phyloP scores from a whole-genome alignment of 2,888 invertebrate genomes.

The Sympetrum striolatum region DNA sequence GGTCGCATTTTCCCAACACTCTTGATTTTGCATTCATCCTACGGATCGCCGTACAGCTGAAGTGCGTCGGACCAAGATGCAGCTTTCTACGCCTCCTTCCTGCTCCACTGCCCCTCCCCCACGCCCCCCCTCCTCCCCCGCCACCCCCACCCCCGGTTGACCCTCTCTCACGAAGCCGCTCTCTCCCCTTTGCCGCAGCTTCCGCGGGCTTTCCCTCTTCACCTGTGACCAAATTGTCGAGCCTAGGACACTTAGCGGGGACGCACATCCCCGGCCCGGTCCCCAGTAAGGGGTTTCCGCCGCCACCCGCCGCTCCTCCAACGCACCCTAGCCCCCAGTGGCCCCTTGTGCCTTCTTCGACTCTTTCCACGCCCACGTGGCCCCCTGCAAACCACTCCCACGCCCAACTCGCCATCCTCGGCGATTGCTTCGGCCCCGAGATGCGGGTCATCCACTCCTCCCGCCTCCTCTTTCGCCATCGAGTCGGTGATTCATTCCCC shows the following conservation, averaged over 20 bases:
- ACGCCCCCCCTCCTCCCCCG: neutral
- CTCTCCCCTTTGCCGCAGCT: neutral
- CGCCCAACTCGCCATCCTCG: neutral
- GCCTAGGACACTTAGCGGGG: constrained; percentile 31
- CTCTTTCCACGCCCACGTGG: constrained; percentile 22
- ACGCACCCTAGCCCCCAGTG: neutral
- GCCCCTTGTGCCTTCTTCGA: neutral
- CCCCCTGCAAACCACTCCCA: neutral
- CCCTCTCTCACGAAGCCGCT: neutral
- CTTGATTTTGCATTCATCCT: neutral
- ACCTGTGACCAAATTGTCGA: constrained; percentile 36
- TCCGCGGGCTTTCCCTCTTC: neutral
- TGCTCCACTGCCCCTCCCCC: neutral
- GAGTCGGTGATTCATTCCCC: neutral
- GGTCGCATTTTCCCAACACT: neutral
- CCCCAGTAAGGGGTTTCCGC: constrained; percentile 8
- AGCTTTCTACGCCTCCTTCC: neutral
- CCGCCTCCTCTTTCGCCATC: neutral
- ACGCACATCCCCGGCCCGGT: neutral
- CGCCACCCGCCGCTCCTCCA: constrained; percentile 1
- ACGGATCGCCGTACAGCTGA: neutral
- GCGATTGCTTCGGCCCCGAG: neutral
- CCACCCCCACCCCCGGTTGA: neutral
- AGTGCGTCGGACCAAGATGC: neutral
- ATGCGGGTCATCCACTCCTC: constrained; percentile 41